Evolutionary conservation across 2,113 vertebrate genomes (phyloP).

Genomic region (Phaetusa simplex): DNA sequence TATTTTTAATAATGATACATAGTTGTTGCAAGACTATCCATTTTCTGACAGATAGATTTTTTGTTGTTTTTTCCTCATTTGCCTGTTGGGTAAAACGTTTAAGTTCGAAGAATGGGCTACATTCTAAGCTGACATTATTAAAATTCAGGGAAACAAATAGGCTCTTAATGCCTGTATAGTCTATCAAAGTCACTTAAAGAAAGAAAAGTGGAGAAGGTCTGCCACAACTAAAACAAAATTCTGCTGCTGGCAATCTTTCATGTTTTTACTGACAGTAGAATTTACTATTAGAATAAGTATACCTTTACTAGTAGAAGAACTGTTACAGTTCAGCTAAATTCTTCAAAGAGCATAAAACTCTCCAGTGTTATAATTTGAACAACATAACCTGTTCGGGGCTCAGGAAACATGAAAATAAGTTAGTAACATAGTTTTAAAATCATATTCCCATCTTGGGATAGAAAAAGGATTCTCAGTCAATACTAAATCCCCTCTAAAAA

Average conservation of each 20-base stretch:
- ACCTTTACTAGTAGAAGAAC: background rate
- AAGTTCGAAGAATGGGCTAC: background rate
- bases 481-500: background rate
- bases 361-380: background rate
- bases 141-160: background rate
- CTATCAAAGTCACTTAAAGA: background rate
- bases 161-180: background rate
- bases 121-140: background rate
- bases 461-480: background rate
- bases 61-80: background rate
- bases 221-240: background rate
- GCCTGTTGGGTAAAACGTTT: background rate
- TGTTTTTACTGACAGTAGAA: background rate
- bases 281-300: background rate
- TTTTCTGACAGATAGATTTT: background rate
- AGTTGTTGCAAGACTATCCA: background rate
- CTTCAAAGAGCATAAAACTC: background rate
- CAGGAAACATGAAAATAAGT: background rate
- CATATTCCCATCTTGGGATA: background rate
- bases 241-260: background rate
- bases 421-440: background rate
- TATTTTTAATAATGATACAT: background rate
- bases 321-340: background rate
- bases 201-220: background rate
- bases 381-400: background rate